Evolutionary conservation across 1,140 invertebrate genomes (phyloP).

Genomic region (Octopus sinensis): DNA sequence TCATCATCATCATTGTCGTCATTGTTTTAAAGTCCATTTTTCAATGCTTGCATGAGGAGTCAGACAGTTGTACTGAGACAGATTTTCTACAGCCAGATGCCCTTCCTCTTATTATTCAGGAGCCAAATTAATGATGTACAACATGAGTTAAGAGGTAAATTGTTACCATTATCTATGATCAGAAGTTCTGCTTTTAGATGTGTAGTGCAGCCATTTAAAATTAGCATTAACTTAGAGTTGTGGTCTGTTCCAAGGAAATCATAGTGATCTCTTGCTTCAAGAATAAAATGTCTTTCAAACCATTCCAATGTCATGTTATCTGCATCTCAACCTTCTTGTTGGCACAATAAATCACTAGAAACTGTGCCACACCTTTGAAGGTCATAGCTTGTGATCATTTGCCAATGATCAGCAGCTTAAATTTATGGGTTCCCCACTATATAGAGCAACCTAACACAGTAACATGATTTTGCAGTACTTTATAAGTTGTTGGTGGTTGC

Average conservation of each 20-base stretch:
- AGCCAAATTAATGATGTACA: background rate
- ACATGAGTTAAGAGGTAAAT: background rate
- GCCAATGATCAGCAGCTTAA: background rate
- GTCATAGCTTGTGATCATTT: background rate
- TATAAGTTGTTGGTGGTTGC: background rate
- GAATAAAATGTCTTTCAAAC: constrained; percentile 1
- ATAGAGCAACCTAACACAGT: constrained; percentile 3
- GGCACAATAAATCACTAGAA: background rate
- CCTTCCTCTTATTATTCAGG: background rate
- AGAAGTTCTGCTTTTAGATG: background rate
- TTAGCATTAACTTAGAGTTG: background rate
- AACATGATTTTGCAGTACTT: constrained; percentile 4
- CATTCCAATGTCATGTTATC: background rate
- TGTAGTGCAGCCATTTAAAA: constrained; percentile 4
- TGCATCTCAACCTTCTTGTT: background rate
- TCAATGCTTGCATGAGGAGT: too few species aligned
- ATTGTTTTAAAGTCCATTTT: too few species aligned
- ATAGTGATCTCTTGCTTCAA: background rate
- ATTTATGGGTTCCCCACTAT: background rate
- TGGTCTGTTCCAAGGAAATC: background rate
- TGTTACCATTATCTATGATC: background rate
- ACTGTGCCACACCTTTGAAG: constrained; percentile 4
- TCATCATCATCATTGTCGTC: too few species aligned
- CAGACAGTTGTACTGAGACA: too few species aligned
- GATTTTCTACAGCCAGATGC: background rate